phyloP scores from a whole-genome alignment of 35 echinoderm and acorn worm genomes.

The Hemicentrotus pulcherrimus region DNA sequence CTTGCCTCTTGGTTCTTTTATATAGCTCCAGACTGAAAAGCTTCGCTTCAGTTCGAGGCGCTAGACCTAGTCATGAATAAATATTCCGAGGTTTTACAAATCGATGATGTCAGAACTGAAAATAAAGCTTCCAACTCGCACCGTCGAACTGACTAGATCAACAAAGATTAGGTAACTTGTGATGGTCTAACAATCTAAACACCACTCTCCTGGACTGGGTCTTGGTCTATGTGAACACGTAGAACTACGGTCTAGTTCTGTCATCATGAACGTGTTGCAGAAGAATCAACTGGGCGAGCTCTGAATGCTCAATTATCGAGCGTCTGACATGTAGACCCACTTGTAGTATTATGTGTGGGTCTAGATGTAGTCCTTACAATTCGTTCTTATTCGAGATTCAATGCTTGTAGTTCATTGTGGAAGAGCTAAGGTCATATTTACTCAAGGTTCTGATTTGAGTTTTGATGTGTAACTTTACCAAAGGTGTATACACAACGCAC shows the following conservation, averaged over 20 bases:
- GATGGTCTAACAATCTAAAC: background rate
- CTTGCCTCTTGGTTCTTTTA: background rate
- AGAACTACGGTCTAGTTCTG: background rate
- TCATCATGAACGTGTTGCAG: background rate
- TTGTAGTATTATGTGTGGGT: no score
- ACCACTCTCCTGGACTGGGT: no score
- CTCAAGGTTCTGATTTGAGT: background rate
- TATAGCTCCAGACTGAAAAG: background rate
- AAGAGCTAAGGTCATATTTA: background rate
- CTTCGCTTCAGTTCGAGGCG: no score
- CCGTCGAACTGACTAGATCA: background rate
- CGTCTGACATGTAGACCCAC: no score
- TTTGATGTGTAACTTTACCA: background rate
- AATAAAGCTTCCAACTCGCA: background rate
- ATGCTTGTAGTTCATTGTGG: background rate
- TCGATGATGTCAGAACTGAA: background rate
- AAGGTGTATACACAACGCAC: background rate
- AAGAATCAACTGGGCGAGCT: background rate
- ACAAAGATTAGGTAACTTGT: background rate
- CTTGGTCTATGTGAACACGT: no score
- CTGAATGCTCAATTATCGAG: no score
- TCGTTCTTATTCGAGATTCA: background rate
- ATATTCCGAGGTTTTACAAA: background rate
- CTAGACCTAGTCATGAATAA: no score
- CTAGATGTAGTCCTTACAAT: background rate